Evolutionary conservation across 2,888 invertebrate genomes (phyloP).

Genomic region (Clivina fossor): DNA sequence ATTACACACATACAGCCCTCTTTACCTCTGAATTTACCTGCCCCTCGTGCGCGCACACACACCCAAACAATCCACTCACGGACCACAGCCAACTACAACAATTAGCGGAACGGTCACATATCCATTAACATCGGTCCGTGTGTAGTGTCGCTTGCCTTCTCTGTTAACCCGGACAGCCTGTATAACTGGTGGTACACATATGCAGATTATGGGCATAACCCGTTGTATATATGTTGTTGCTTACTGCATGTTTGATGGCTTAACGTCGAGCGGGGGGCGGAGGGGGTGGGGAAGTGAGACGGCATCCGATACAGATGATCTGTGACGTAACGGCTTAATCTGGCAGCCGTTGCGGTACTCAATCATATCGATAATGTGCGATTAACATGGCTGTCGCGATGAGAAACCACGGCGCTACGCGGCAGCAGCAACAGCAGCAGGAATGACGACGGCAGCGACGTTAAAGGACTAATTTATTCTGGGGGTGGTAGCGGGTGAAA

Average conservation of each 20-base stretch:
- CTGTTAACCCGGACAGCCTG: slow-evolving; percentile 2
- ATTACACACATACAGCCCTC: background rate
- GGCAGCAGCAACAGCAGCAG: too few species aligned
- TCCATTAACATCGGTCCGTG: slow-evolving; percentile 27
- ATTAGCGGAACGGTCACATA: slow-evolving; percentile 30
- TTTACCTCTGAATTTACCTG: background rate
- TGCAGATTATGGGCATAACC: slow-evolving; percentile 33
- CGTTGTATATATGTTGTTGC: too few species aligned
- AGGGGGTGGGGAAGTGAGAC: slow-evolving; percentile 3
- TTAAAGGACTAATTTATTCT: too few species aligned
- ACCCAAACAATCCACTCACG: background rate
- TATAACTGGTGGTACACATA: slow-evolving; percentile 13
- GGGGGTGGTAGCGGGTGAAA: too few species aligned
- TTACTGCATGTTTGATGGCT: too few species aligned
- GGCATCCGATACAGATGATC: slow-evolving; percentile 30
- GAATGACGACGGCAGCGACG: too few species aligned
- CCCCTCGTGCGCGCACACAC: background rate
- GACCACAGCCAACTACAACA: slow-evolving; percentile 11
- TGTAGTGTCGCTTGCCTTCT: background rate
- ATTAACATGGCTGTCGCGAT: slow-evolving; percentile 14
- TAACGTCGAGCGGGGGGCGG: background rate
- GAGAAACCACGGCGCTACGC: too few species aligned
- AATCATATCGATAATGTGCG: slow-evolving; percentile 30
- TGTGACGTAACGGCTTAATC: slow-evolving; percentile 21
- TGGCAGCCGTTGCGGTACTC: slow-evolving; percentile 15